Percentiles rank a stretch among this genome's conserved stretches.
phyloP scores from a whole-genome alignment of 2,888 invertebrate species.

The Drosophila buzzatii region DNA sequence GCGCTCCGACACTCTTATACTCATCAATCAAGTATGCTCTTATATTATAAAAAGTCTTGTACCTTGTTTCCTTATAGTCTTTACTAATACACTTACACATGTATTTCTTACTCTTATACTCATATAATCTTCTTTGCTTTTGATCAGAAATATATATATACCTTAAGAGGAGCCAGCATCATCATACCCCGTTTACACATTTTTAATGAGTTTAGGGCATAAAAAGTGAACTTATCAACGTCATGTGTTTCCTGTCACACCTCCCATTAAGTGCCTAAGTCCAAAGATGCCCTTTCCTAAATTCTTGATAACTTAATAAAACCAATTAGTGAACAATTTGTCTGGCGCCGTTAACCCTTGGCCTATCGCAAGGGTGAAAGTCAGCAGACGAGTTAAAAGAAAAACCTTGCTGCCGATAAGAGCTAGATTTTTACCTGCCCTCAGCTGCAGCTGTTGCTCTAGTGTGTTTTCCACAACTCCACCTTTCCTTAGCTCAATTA shows the following conservation, averaged over 20 bases:
- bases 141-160: neutral
- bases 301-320: conserved; percentile 25
- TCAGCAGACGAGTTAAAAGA: conserved; percentile 16
- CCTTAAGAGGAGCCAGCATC: no score
- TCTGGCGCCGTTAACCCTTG: conserved; percentile 63
- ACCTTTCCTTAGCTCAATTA: conserved; percentile 43
- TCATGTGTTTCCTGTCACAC: conserved; percentile 41
- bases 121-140: neutral
- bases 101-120: no score
- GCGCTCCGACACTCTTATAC: no score
- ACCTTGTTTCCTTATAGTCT: no score
- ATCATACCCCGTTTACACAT: neutral
- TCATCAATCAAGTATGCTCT: no score
- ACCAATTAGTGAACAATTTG: conserved; percentile 73
- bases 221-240: conserved; percentile 13
- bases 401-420: conserved; percentile 36
- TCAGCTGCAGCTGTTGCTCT: conserved; percentile 38
- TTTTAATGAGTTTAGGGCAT: neutral
- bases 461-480: conserved; percentile 13
- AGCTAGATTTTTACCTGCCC: conserved; percentile 42
- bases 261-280: conserved; percentile 19
- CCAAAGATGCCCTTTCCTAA: conserved; percentile 5
- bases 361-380: conserved; percentile 46
- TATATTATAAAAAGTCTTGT: no score
- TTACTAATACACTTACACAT: no score